These are phyloP conservation scores for Trachymyrmex cornetzi DNA, from an alignment of 1,140 invertebrate genomes.

Conservation along the genomic window DNA sequence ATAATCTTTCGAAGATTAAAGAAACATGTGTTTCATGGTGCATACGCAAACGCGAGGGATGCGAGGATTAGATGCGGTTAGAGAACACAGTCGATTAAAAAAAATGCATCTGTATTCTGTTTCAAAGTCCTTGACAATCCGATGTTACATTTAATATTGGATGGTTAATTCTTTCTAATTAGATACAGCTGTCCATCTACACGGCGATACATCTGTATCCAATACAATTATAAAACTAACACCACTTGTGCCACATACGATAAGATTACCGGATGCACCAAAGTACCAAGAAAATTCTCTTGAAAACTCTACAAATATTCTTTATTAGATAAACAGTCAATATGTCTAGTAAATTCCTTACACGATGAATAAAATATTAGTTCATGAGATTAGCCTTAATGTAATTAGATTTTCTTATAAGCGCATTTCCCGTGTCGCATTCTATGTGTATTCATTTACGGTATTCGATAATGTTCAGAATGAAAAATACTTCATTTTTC, in stretches of 20 bases:
- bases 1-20: neutral
- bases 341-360: neutral
- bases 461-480: neutral
- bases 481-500: neutral
- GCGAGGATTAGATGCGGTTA: conserved; percentile 18
- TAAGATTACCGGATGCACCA: neutral
- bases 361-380: neutral
- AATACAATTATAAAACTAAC: neutral
- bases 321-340: neutral
- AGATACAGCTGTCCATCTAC: neutral
- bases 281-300: neutral
- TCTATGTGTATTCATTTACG: neutral
- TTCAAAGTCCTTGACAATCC: neutral
- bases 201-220: neutral
- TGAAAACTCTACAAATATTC: neutral
- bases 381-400: neutral
- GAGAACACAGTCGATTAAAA: neutral
- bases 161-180: neutral
- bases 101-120: conserved; percentile 1
- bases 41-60: neutral
- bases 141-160: neutral
- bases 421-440: neutral
- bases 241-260: neutral
- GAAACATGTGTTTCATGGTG: neutral
- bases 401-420: neutral